Evolutionary conservation across 2,797 vertebrate species (phyloP), one percentile per base, ranked within the genome.

Genomic region (Artibeus jamaicensis): DNA sequence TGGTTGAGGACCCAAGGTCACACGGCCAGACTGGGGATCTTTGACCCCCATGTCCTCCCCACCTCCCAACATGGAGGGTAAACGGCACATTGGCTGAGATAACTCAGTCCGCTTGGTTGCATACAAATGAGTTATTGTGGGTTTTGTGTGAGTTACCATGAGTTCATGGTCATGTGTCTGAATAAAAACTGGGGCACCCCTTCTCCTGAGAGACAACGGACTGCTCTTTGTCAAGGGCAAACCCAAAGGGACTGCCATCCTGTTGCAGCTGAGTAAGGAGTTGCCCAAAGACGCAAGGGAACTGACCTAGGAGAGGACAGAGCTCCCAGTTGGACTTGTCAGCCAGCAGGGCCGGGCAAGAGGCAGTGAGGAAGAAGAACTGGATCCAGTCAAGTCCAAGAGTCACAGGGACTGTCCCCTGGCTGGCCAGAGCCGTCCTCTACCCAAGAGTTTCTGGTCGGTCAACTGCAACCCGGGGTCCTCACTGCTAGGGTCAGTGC

Each of bases 231-330:
- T 46, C 18, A 7, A 18, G 16, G 68, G 18, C 85, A 55, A 42
- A 21, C 10, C 26, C 2, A 0, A 26, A 32, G 29, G 39, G 22
- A 29, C 19, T 26, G 39, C 24, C 42, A 24, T 3, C 18, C 21
- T 2, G 0, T 11, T 32, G 22, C 7, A 71, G 9, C 19, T 29
- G 21, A 42, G 62, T 24, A 16, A 50, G 32, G 16, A 50, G 42
- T 19, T 14, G 16, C 57, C 1, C 0, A 65, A 44, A 62, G 53
- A 24, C 0, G 0, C 2, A 3, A 2, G 14, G 29, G 34, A 68
- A 46, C 26, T 57, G 29, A 50, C 4, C 0, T 14, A 62, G 59
- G 59, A 15, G 10, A 34, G 26, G 62, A 37, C 26, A 76, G 29
- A 53, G 3, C 0, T 22, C 16, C 16, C 48, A 6, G 1, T 5